phyloP scores from a whole-genome alignment of 2,113 vertebrate genomes.

The Melanocharis versteri region DNA sequence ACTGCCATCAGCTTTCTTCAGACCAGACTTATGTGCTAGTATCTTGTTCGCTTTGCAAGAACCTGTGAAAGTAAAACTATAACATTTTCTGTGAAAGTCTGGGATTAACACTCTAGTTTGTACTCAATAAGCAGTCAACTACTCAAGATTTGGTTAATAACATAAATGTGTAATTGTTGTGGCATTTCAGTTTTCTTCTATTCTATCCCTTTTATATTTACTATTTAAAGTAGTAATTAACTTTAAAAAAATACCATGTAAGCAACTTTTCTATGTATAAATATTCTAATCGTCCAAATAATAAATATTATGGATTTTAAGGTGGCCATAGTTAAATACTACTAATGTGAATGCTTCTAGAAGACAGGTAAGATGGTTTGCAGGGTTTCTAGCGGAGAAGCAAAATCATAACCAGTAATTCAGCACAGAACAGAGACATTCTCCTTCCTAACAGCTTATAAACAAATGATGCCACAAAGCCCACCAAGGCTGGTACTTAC shows the following conservation, averaged over 20 bases:
- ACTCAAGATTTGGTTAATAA: not conserved
- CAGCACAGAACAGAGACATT: not conserved
- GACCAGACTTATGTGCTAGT: not conserved
- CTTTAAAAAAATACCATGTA: not conserved
- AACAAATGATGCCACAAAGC: not conserved
- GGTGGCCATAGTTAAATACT: not conserved
- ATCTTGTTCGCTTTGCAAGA: not conserved
- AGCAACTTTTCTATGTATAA: not conserved
- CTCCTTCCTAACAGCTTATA: not conserved
- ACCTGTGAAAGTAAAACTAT: not conserved
- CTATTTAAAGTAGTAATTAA: not conserved
- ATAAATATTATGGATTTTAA: not conserved
- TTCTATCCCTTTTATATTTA: not conserved
- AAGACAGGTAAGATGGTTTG: not conserved
- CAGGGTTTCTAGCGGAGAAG: not conserved
- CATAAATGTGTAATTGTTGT: not conserved
- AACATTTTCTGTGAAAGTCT: not conserved
- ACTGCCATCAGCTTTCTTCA: not conserved
- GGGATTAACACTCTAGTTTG: not conserved
- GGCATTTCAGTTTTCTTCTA: not conserved
- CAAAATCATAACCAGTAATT: not conserved
- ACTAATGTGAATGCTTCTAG: not conserved
- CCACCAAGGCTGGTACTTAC: not conserved
- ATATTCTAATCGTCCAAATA: not conserved
- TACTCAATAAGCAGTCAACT: not conserved